Base-by-base conservation (phyloP, 1,140 invertebrate species). In the Scaptomyza pallida region DNA sequence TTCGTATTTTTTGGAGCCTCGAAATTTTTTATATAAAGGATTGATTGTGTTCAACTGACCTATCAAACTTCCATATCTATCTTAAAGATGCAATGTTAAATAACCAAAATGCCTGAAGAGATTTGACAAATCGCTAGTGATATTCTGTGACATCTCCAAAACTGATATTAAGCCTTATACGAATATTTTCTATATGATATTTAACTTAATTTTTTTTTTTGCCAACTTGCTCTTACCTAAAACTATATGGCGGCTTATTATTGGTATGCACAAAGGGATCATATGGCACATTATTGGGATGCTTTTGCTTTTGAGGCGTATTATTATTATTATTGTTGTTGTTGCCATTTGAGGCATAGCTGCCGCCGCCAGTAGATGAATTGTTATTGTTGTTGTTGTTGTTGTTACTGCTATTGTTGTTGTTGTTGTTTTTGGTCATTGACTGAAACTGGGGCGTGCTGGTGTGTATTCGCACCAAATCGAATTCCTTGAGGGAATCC, bases 241-340 rank as follows among this genome's bases (percentile, higher is more conserved):
- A 91, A 26, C 97, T 98, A 92, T 98, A 98, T 19, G 97, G 97
- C 37, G 98, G 97, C 92, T 99, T 99, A 73, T 95, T 97, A 86
- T 95, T 95, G 50, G 95, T 94, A 92, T 97, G 96, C 70, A 97
- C 93, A 91, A 96, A 92, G 59, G 95, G 95, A 93, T 95, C 94
- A 74, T 95, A 95, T 73, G 95, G 94, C 92, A 95, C 93, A 90
- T 95, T 94, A 73, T 94, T 94, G 45, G 94, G 94, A 91, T 95
- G 95, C 89, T 95, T 95, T 78, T 94, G 93, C 64, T 92, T 93
- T 56, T 92, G 90, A 3, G 89, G 82, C 47, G 89, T 89, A 44
- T 57, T 78, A 41, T 26, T 70, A 41, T 50, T 51, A 37, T n/a
- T 60, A 21, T 15, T 69, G 35, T 15, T 64, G 40, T 19, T 62